phyloP scores from a whole-genome alignment of 2,888 invertebrate genomes.

The Idaea straminata region DNA sequence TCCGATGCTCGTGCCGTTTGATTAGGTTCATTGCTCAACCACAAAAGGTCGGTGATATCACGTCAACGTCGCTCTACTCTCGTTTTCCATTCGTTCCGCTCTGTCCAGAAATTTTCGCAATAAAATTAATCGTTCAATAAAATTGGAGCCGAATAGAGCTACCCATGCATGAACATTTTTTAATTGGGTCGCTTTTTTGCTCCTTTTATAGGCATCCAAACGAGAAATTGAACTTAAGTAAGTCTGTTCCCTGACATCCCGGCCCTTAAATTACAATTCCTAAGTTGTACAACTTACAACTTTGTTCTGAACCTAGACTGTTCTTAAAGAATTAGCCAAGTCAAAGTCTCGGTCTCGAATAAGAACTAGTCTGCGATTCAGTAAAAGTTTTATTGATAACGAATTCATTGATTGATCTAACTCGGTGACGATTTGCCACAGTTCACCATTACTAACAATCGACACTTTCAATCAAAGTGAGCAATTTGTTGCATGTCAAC shows the following conservation, averaged over 20 bases:
- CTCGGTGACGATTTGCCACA: neutral
- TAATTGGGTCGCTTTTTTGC: constrained; percentile 74
- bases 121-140: constrained; percentile 80
- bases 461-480: constrained; percentile 59
- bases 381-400: constrained; percentile 19
- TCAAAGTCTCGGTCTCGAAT: constrained; percentile 21
- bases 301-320: constrained; percentile 17
- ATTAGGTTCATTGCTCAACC: constrained; percentile 69
- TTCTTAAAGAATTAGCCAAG: constrained; percentile 29
- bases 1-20: constrained; percentile 53
- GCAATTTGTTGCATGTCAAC: constrained; percentile 69
- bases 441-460: constrained; percentile 8
- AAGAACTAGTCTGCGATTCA: constrained; percentile 24
- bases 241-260: constrained; percentile 35
- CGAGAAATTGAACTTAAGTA: constrained; percentile 66
- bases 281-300: constrained; percentile 14
- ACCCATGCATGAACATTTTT: constrained; percentile 77
- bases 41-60: constrained; percentile 64
- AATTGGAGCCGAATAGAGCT: constrained; percentile 71
- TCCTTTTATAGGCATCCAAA: constrained; percentile 62
- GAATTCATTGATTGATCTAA: constrained; percentile 4
- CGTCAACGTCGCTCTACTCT: constrained; percentile 54
- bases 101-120: constrained; percentile 76
- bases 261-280: neutral
- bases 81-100: constrained; percentile 72